Conservation (phyloP, 1,140 invertebrate genomes). For the Ptiloglossa arizonensis region DNA sequence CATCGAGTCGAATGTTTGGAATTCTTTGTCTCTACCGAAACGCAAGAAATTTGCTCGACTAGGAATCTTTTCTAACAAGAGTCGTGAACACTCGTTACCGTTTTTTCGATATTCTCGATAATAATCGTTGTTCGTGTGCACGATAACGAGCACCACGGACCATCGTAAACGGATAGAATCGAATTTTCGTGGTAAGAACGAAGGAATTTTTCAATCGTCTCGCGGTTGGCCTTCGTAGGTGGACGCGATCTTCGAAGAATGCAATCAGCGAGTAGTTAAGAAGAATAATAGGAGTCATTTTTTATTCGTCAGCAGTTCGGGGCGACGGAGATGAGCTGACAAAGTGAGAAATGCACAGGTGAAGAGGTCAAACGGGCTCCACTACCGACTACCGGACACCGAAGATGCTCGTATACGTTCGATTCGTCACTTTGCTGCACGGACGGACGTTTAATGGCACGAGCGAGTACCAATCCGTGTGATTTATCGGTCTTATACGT, state of each 20-base stretch:
- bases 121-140: too few species aligned
- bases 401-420: conserved; percentile 20
- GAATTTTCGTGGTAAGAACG: not conserved
- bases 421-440: conserved; percentile 40
- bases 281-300: conserved; percentile 68
- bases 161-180: not conserved
- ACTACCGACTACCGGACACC: conserved; percentile 53
- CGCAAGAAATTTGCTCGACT: too few species aligned
- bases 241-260: conserved; percentile 38
- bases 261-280: conserved; percentile 62
- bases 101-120: too few species aligned
- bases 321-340: conserved; percentile 66
- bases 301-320: conserved; percentile 54
- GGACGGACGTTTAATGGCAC: conserved; percentile 39
- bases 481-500: conserved; percentile 36
- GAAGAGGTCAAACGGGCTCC: conserved; percentile 52
- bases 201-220: conserved; percentile 16
- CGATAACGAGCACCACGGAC: too few species aligned
- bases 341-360: conserved; percentile 65
- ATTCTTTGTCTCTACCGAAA: too few species aligned
- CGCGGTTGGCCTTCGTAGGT: conserved; percentile 16
- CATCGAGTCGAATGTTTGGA: too few species aligned
- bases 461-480: conserved; percentile 11
- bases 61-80: too few species aligned
- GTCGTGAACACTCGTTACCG: too few species aligned